These are phyloP conservation scores for Andricus quercusramuli DNA, from an alignment of 2,888 invertebrate genomes.

Conservation along the genomic window DNA sequence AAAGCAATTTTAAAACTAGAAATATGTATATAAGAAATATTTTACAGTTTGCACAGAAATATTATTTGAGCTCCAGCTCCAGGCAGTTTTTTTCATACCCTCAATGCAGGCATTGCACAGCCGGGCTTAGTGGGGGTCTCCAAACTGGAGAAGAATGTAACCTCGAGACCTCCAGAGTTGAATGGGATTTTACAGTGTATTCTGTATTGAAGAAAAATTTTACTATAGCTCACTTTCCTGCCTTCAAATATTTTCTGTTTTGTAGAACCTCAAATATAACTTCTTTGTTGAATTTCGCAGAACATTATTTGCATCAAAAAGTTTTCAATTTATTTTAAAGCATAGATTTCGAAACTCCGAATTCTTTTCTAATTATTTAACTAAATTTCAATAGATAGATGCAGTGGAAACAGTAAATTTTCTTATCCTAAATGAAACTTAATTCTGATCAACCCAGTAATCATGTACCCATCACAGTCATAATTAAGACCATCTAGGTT, in stretches of 20 bases:
- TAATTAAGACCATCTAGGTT: neutral
- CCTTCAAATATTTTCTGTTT: neutral
- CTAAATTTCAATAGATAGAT: neutral
- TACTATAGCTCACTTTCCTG: neutral
- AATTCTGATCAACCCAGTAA: neutral
- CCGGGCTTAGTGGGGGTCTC: constrained; percentile 24
- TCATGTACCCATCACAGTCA: neutral
- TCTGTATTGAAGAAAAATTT: constrained; percentile 8
- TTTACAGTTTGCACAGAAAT: neutral
- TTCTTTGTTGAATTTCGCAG: neutral
- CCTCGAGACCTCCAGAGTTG: constrained; percentile 15
- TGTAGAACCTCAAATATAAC: neutral
- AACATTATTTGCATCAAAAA: neutral
- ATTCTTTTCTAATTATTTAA: too few species aligned
- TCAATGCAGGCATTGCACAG: constrained; percentile 2
- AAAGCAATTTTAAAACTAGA: neutral
- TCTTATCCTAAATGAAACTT: neutral
- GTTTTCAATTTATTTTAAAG: too few species aligned
- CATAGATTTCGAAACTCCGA: too few species aligned
- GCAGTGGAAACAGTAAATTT: neutral
- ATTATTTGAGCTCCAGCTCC: constrained; percentile 12
- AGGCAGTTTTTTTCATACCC: constrained; percentile 8
- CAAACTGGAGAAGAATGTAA: constrained; percentile 19
- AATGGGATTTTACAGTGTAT: constrained; percentile 16
- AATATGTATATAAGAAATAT: neutral